phyloP scores from a whole-genome alignment of 2,113 vertebrate genomes.

The Centrocercus urophasianus region DNA sequence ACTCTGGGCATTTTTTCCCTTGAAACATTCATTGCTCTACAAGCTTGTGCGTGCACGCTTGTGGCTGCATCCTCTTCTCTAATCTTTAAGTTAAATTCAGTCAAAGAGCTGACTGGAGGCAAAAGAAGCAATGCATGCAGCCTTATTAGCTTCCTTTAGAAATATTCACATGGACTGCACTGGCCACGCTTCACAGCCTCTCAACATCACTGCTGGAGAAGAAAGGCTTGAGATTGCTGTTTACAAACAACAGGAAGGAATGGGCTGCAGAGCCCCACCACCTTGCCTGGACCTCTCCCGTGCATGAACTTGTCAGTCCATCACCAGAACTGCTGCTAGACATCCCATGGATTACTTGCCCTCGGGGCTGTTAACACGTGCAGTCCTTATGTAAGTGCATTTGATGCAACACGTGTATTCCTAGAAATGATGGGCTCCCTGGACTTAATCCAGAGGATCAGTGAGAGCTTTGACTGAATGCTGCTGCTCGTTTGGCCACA shows the following conservation, averaged over 20 bases:
- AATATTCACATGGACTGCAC: not conserved
- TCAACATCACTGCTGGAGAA: not conserved
- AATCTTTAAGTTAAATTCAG: constrained; percentile 38
- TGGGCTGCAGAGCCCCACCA: not conserved
- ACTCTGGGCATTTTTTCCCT: constrained; percentile 29
- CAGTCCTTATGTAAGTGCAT: constrained; percentile 24
- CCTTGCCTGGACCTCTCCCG: not conserved
- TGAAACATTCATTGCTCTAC: not conserved
- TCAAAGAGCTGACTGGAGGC: constrained; percentile 44
- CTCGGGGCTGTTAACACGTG: accelerated
- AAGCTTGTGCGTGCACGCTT: not conserved
- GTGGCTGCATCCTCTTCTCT: constrained; percentile 26
- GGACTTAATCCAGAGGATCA: constrained; percentile 33
- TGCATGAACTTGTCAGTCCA: not conserved
- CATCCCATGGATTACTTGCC: not conserved
- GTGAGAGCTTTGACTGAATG: not conserved
- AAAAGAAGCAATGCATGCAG: not conserved
- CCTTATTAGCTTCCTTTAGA: not conserved
- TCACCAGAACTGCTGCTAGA: not conserved
- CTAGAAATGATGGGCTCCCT: constrained; percentile 30
- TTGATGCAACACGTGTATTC: not conserved
- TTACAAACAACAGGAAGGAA: not conserved
- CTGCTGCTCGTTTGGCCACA: not conserved
- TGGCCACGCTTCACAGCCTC: not conserved
- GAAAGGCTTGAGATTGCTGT: not conserved